Conservation (phyloP, 2,113 vertebrate species). For the Astatotilapia flaviijosephi region DNA sequence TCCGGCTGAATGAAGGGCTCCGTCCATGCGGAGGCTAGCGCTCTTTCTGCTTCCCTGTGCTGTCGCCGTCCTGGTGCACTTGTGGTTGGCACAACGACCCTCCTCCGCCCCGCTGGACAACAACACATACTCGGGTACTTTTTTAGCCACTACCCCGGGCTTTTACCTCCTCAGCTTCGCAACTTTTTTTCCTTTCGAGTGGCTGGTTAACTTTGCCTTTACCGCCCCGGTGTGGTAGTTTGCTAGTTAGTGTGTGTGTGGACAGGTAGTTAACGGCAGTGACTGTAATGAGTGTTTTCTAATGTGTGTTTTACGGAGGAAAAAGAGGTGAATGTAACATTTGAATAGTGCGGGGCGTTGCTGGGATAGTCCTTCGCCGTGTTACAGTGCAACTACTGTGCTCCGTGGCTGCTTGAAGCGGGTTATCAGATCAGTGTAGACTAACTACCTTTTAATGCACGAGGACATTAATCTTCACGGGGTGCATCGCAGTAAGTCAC, state of each 20-base stretch:
- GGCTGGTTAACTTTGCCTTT: slow-evolving; percentile 23
- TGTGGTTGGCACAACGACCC: slow-evolving; percentile 76
- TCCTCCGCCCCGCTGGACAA: slow-evolving; percentile 57
- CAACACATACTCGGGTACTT: slow-evolving; percentile 61
- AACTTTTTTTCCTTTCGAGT: slow-evolving; percentile 37
- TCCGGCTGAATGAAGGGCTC: slow-evolving; percentile 58
- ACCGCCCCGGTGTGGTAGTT: neutral
- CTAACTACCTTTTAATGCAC: neutral
- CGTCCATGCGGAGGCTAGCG: slow-evolving; percentile 88
- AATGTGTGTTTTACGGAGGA: neutral
- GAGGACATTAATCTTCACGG: neutral
- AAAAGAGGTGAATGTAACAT: neutral
- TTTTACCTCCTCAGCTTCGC: neutral
- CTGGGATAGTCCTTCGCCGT: slow-evolving; percentile 8
- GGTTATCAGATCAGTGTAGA: neutral
- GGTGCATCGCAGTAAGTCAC: neutral
- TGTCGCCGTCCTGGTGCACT: slow-evolving; percentile 85
- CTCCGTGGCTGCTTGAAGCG: neutral
- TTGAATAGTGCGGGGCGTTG: slow-evolving; percentile 41
- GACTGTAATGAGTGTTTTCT: neutral
- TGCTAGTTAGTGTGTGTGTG: neutral
- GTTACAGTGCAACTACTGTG: neutral
- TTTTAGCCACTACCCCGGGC: neutral
- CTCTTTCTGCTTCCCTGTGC: slow-evolving; percentile 82
- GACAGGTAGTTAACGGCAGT: neutral